These are phyloP conservation scores for Synanthedon andrenaeformis DNA, from an alignment of 2,888 invertebrate species.

Conservation along the genomic window DNA sequence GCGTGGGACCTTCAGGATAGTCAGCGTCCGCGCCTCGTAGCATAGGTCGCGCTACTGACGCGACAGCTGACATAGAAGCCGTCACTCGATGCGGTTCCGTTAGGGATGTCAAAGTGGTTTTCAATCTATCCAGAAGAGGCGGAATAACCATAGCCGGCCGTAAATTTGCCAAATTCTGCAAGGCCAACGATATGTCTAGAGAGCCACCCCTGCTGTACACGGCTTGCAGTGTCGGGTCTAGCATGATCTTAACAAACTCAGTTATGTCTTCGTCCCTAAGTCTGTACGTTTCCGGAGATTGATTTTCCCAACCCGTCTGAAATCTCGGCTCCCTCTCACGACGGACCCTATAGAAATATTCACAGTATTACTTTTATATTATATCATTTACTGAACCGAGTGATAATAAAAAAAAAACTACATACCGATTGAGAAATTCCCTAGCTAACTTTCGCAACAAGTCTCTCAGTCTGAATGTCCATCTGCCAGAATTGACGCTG, in stretches of 20 bases:
- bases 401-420: neutral
- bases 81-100: slow-evolving; percentile 90
- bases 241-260: slow-evolving; percentile 80
- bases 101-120: slow-evolving; percentile 83
- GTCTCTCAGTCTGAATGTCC: slow-evolving; percentile 78
- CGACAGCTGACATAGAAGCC: slow-evolving; percentile 77
- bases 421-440: slow-evolving; percentile 72
- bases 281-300: slow-evolving; percentile 75
- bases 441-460: slow-evolving; percentile 76
- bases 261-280: slow-evolving; percentile 85
- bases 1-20: slow-evolving; percentile 82
- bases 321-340: slow-evolving; percentile 74
- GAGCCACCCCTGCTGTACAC: slow-evolving; percentile 81
- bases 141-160: slow-evolving; percentile 88
- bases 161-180: slow-evolving; percentile 82
- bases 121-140: slow-evolving; percentile 82
- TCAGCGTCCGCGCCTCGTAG: slow-evolving; percentile 63
- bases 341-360: slow-evolving; percentile 46
- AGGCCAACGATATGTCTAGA: slow-evolving; percentile 74
- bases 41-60: slow-evolving; percentile 76
- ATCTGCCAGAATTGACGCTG: slow-evolving; percentile 88
- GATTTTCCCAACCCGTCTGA: slow-evolving; percentile 76
- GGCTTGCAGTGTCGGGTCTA: slow-evolving; percentile 80
- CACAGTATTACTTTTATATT: neutral
- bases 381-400: neutral